These are phyloP conservation scores for Ophraella communa DNA, from an alignment of 2,888 invertebrate species.

Conservation along the genomic window DNA sequence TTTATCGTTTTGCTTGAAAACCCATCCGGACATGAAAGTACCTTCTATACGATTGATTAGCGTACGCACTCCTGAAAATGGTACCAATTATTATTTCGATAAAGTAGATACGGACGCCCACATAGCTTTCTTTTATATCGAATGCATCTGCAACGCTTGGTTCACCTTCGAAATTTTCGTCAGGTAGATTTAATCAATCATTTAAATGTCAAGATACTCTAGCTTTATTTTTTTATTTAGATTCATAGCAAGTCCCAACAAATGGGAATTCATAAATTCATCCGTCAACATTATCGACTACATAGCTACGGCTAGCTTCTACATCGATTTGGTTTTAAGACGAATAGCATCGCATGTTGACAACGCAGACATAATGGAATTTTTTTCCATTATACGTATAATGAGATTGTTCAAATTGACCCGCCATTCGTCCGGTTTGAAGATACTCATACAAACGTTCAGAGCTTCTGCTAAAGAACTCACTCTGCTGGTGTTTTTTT, in stretches of 20 bases:
- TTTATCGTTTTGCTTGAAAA: conserved; percentile 99
- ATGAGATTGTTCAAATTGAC: conserved; percentile 97
- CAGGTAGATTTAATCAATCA: conserved; percentile 43
- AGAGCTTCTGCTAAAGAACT: conserved; percentile 97
- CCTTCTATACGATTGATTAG: conserved; percentile 84
- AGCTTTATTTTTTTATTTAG: conserved; percentile 29
- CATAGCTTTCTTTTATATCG: conserved; percentile 97
- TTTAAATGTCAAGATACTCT: too few species aligned
- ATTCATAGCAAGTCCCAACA: conserved; percentile 92
- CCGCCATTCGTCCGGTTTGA: conserved; percentile 95
- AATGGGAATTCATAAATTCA: conserved; percentile 92
- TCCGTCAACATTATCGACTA: conserved; percentile 98
- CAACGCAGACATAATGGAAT: conserved; percentile 95
- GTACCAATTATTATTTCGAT: conserved; percentile 84
- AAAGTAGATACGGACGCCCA: conserved; percentile 94
- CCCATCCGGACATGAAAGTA: conserved; percentile 97
- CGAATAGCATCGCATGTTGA: conserved; percentile 90
- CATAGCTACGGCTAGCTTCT: conserved; percentile 98
- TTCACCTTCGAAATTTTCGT: conserved; percentile 94
- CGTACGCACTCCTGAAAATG: conserved; percentile 77
- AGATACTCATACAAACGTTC: conserved; percentile 98
- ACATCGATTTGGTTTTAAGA: conserved; percentile 90
- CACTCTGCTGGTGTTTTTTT: conserved; percentile 94
- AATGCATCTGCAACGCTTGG: conserved; percentile 99
- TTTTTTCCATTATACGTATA: conserved; percentile 96